These are phyloP conservation scores for Nicator chloris DNA, from an alignment of 2,113 vertebrate genomes.

Conservation along the genomic window DNA sequence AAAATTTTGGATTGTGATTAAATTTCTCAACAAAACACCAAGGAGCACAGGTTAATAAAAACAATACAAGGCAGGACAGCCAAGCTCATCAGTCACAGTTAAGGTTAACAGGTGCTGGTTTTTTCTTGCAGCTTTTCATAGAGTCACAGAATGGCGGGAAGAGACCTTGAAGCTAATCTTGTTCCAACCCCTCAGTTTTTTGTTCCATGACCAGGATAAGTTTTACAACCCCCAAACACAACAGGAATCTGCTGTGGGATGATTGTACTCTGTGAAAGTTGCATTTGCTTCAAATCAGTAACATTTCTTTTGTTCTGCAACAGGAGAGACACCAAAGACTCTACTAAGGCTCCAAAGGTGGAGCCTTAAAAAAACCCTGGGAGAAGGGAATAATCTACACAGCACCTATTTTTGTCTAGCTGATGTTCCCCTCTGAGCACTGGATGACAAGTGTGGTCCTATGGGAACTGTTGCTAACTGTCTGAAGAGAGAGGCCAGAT, in stretches of 20 bases:
- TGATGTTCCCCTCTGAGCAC: neutral
- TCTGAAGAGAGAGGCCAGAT: neutral
- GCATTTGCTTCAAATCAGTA: neutral
- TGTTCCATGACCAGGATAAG: neutral
- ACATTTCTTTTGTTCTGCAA: neutral
- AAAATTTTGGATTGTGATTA: neutral
- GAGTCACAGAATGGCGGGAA: neutral
- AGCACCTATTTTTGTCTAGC: neutral
- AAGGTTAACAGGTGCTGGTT: neutral
- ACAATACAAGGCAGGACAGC: neutral
- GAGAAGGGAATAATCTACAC: neutral
- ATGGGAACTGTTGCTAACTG: neutral
- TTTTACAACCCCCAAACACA: neutral
- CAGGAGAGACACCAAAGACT: neutral
- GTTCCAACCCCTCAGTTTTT: neutral
- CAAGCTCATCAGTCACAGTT: neutral
- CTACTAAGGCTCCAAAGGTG: neutral
- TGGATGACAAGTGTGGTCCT: neutral
- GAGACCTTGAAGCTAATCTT: neutral
- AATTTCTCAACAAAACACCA: neutral
- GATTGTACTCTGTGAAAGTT: neutral
- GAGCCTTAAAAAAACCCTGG: neutral
- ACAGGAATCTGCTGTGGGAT: neutral
- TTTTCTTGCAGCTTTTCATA: neutral
- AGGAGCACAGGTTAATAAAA: neutral